A percentile compares a stretch with the other conserved stretches of the same genome.
Evolutionary conservation across 2,888 invertebrate genomes (phyloP).

Genomic region (Drosophila helvetica): DNA sequence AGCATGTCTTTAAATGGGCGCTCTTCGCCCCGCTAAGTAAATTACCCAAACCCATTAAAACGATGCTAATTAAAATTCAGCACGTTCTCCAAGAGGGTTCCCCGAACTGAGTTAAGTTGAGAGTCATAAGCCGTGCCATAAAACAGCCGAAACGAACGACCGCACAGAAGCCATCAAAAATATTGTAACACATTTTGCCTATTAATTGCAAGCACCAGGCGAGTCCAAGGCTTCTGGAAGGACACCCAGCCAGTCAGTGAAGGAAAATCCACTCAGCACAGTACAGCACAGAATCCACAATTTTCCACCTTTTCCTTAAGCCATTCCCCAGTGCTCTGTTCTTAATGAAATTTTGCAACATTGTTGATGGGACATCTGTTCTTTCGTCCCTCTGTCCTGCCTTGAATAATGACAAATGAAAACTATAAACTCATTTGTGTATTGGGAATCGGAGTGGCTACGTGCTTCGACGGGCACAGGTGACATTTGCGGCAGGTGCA

Average conservation of each 20-base stretch:
- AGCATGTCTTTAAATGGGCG: neutral
- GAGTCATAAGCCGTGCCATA: constrained; percentile 60
- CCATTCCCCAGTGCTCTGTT: constrained; percentile 26
- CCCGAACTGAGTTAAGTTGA: constrained; percentile 17
- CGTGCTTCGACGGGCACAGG: constrained; percentile 44
- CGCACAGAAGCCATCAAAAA: constrained; percentile 70
- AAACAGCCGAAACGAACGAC: constrained; percentile 52
- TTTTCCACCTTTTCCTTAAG: constrained; percentile 33
- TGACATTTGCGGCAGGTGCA: constrained; percentile 26
- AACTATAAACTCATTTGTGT: constrained; percentile 68
- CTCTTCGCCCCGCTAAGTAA: constrained; percentile 43
- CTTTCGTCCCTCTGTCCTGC: constrained; percentile 9
- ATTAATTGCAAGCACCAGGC: constrained; percentile 62
- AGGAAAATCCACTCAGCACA: neutral
- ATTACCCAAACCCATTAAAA: constrained; percentile 64
- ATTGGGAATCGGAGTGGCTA: constrained; percentile 54
- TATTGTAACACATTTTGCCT: constrained; percentile 78
- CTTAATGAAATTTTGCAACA: constrained; percentile 68
- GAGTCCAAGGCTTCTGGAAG: constrained; percentile 6
- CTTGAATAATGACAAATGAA: constrained; percentile 57
- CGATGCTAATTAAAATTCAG: constrained; percentile 76
- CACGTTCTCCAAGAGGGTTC: constrained; percentile 53
- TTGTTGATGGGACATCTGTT: constrained; percentile 35
- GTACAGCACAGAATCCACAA: constrained; percentile 40
- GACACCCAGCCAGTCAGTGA: neutral